phyloP scores from a whole-genome alignment of 2,113 vertebrate species.

The Oncorhynchus nerka region DNA sequence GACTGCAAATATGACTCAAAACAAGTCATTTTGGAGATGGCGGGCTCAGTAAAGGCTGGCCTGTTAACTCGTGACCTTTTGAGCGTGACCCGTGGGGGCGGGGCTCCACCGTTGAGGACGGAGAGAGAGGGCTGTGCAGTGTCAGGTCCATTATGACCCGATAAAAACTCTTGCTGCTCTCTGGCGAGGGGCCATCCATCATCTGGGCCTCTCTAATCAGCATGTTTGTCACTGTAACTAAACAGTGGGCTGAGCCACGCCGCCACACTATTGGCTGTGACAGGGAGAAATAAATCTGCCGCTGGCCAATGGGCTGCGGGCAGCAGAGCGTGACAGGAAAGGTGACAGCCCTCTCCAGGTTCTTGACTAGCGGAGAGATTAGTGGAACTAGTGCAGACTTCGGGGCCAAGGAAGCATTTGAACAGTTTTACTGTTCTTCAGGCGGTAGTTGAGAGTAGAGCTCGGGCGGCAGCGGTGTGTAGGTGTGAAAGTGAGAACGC shows the following conservation, averaged over 20 bases:
- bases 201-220: constrained; percentile 79
- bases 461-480: constrained; percentile 36
- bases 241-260: constrained; percentile 72
- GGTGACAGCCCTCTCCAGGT: constrained; percentile 68
- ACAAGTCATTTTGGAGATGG: constrained; percentile 75
- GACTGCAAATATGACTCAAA: constrained; percentile 78
- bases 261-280: constrained; percentile 79
- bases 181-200: constrained; percentile 83
- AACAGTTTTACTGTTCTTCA: constrained; percentile 66
- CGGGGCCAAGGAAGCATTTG: constrained; percentile 70
- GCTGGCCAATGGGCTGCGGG: constrained; percentile 76
- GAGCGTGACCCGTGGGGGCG: constrained; percentile 66
- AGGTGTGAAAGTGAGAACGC: constrained; percentile 59
- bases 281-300: constrained; percentile 83
- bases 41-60: constrained; percentile 64
- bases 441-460: constrained; percentile 41
- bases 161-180: constrained; percentile 80
- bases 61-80: constrained; percentile 79
- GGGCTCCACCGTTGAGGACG: constrained; percentile 51
- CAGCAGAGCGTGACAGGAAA: constrained; percentile 72
- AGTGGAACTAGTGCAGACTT: constrained; percentile 66
- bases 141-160: constrained; percentile 79
- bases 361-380: constrained; percentile 74
- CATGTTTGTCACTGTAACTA: constrained; percentile 85
- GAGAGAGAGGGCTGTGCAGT: constrained; percentile 76